Percentiles rank a stretch among this genome's conserved stretches.
phyloP scores from a whole-genome alignment of 2,797 vertebrate species.

The Morus bassanus region DNA sequence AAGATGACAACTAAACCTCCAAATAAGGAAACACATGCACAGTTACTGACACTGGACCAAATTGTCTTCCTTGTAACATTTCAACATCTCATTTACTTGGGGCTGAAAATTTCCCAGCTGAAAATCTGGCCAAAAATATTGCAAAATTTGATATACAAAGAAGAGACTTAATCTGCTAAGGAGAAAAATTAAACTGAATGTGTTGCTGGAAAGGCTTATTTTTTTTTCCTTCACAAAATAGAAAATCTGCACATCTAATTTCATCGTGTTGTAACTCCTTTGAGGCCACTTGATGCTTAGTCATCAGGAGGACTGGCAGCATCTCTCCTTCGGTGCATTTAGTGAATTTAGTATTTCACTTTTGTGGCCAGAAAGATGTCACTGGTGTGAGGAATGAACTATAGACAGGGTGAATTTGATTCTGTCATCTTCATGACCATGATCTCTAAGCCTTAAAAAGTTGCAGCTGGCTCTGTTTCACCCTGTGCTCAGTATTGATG shows the following conservation, averaged over 20 bases:
- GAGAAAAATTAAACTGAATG: not conserved
- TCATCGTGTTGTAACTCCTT: not conserved
- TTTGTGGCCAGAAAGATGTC: constrained; percentile 34
- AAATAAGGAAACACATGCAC: not conserved
- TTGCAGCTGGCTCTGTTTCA: constrained; percentile 29
- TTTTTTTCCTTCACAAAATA: not conserved
- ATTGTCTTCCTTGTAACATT: not conserved
- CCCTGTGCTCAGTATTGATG: constrained; percentile 14
- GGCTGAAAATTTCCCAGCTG: not conserved
- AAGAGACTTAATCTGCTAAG: not conserved
- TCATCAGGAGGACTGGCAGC: not conserved
- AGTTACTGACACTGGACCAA: not conserved
- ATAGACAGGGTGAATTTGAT: constrained; percentile 31
- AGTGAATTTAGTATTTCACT: constrained; percentile 38
- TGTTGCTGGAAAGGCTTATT: not conserved
- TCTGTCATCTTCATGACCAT: constrained; percentile 35
- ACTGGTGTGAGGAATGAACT: constrained; percentile 45
- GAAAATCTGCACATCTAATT: constrained; percentile 5
- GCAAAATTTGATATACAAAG: not conserved
- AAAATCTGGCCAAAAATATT: not conserved
- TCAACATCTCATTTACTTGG: not conserved
- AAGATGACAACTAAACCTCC: not conserved
- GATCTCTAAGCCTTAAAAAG: constrained; percentile 49
- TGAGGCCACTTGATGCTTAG: not conserved
- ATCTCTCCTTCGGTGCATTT: not conserved